These are phyloP conservation scores for Eira barbara DNA, from an alignment of 2,113 vertebrate genomes.

Conservation along the genomic window DNA sequence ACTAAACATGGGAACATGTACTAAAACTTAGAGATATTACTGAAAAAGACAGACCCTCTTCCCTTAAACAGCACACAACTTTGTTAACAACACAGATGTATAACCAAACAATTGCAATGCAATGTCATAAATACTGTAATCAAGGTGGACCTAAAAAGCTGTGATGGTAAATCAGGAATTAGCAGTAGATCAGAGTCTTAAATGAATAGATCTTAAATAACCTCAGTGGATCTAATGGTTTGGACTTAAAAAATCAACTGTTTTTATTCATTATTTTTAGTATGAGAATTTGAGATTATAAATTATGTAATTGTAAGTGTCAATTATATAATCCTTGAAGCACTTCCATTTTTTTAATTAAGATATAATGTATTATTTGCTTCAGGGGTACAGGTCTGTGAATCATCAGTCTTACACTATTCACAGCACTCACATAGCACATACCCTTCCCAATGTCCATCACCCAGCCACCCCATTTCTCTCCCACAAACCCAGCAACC, in stretches of 20 bases:
- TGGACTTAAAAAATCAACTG: background rate
- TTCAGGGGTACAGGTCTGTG: too few species aligned
- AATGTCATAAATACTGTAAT: background rate
- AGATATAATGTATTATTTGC: too few species aligned
- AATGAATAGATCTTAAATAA: background rate
- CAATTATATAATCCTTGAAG: background rate
- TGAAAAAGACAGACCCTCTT: background rate
- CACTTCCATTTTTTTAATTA: background rate
- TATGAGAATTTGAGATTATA: background rate
- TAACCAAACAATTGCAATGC: background rate
- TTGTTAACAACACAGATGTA: background rate
- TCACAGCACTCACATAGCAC: too few species aligned
- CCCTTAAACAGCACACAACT: background rate
- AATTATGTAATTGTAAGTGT: background rate
- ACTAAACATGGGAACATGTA: background rate
- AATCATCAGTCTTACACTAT: too few species aligned
- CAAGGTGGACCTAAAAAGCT: background rate
- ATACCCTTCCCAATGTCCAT: too few species aligned
- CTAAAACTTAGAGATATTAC: background rate
- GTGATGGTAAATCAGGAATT: background rate
- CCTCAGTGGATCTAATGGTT: background rate
- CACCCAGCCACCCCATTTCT: too few species aligned
- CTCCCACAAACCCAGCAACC: too few species aligned
- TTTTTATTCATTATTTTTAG: conserved; percentile 1
- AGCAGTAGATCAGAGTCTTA: background rate